Base-by-base conservation (phyloP, 2,113 vertebrate species). In the Ginglymostoma cirratum region DNA sequence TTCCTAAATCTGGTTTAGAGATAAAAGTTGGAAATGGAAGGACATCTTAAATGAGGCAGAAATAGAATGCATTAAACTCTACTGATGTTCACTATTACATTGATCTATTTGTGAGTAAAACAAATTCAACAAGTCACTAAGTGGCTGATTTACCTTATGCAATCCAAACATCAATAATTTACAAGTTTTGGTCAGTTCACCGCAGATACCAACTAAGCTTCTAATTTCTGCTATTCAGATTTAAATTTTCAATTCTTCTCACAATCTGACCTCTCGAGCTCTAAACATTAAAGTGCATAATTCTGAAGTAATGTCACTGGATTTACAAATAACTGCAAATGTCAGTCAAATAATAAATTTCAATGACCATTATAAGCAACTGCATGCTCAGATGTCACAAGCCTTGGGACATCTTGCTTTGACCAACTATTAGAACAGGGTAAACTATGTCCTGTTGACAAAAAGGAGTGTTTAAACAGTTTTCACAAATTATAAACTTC, bases 251-350 rank as follows among this genome's bases (percentile, higher is more conserved):
- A 45, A 3, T 69, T 95, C 14, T 27, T 67, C 80, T 19, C 45
- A 95, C 42, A 27, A 76, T 45, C 42, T 52, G 12, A 48, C 94
- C 72, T 52, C 89, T 69, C 24, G 45, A 90, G 55, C 61, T 90
- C 87, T 61, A 61, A 45, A 90, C 87, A 72, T 72, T 95, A 95
- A 95, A 95, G 94, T 72, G 94, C 69, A 30, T 17, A 48, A 70
- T 76, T 12, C 21, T 24, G 14, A 30, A 72, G n/a, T 90, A 65
- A 95, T 90, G 23, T 72, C 30, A 52, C 0, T 95, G 45, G 69
- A 95, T 24, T 93, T 66, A 93, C 0, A 66, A 95, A 76, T 34
- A 34, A 52, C 27, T 42, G 34, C 21, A 45, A 34, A 30, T 72
- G 90, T 34, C 15, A 95, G 2, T 72, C 27, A 70, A 48, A 95